phyloP scores from a whole-genome alignment of 1,140 invertebrate genomes.

The Artemia franciscana region DNA sequence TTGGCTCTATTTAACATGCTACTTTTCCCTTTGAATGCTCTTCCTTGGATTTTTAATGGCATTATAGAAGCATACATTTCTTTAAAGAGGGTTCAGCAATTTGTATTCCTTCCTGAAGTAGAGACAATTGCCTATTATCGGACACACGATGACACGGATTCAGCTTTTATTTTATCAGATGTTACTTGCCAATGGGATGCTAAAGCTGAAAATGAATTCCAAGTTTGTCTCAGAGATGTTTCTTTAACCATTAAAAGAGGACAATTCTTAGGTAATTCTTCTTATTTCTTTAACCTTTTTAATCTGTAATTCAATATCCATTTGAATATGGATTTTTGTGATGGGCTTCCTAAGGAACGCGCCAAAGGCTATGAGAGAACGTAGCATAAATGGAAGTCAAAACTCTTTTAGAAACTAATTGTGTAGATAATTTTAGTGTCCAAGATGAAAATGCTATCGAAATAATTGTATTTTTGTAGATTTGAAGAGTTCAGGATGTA shows the following conservation, averaged over 20 bases:
- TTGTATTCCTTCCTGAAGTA: conserved; percentile 22
- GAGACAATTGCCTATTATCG: not conserved
- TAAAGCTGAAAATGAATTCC: not conserved
- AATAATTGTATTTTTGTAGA: no score
- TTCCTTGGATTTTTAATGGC: conserved; percentile 95
- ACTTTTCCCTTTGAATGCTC: conserved; percentile 81
- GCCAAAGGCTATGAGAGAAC: no score
- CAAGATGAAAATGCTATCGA: no score
- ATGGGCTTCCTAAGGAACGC: no score
- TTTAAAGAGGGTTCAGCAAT: conserved; percentile 48
- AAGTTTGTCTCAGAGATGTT: not conserved
- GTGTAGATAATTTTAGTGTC: no score
- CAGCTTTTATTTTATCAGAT: not conserved
- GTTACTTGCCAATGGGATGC: not conserved
- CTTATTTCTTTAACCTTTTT: not conserved
- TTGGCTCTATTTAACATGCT: conserved; percentile 88
- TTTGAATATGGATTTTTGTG: no score
- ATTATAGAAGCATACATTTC: conserved; percentile 82
- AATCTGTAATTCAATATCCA: no score
- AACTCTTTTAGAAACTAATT: no score
- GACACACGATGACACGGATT: not conserved
- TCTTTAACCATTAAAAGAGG: not conserved
- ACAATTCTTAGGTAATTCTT: not conserved
- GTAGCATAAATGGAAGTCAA: no score
- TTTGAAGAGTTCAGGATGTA: no score